Evolutionary conservation across 2,797 vertebrate species (phyloP), one percentile per base, ranked within the genome.

Genomic region (Macropus fuliginosus): DNA sequence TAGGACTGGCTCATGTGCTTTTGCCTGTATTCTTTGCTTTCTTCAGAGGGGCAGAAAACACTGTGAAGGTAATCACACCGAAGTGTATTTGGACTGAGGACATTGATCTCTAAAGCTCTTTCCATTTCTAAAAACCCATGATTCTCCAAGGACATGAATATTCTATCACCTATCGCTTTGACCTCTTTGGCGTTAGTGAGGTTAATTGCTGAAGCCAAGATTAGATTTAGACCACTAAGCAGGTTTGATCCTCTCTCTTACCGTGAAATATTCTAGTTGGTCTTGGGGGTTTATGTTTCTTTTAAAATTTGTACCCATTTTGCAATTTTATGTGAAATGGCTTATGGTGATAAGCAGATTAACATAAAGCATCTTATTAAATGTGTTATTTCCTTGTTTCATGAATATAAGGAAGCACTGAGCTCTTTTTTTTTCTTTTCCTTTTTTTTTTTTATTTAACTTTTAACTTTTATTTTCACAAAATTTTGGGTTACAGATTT

Each of bases 181-280:
- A 94, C 87, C 90, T 96, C 2, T 57, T 46, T 93, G 59, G 54
- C 92, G 89, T 94, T 98, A 98, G 91, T 97, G 96, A 98, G 56
- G 90, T 96, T 98, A 97, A 97, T 97, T 98, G 94, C 55, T 9
- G 54, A 97, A 97, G 74, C 97, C 94, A 56, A 66, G 95, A 96
- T 98, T 98, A 52, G 93, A 93, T 93, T 97, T 94, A 97, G 94
- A 92, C 94, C 93, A 11, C 96, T 95, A 95, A 95, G 94, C 93
- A 94, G 91, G 92, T 97, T 96, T 96, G 95, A 56, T 66, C 97
- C 96, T 98, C 89, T 96, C 50, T 5, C 92, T 97, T 94, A 94
- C 12, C 95, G 0, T 92, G 18, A 74, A 92, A 54, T 59, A 40
- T 74, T 91, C n/a, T 66, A 92, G 50, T 96, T 93, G 90, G n/a